Evolutionary conservation across 2,113 vertebrate species (phyloP).

Genomic region (Pogonocichla stellata): DNA sequence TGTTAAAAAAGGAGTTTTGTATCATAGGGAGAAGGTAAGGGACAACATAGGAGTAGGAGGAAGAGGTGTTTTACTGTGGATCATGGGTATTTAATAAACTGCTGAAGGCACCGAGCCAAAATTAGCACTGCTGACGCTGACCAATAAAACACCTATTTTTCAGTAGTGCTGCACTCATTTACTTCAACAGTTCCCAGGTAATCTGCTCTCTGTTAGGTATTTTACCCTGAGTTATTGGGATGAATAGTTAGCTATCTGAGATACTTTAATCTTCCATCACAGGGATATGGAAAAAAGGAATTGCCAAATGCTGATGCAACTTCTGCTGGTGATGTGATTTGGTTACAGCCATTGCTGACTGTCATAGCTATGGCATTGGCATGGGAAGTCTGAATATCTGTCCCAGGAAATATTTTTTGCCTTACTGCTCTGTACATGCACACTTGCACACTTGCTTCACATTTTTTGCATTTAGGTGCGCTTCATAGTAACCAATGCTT

Average conservation of each 20-base stretch:
- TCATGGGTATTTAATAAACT: background rate
- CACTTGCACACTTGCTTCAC: fast-evolving
- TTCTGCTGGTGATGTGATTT: background rate
- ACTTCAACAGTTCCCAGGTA: background rate
- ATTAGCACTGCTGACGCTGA: background rate
- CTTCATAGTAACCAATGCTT: background rate
- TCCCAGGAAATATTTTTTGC: background rate
- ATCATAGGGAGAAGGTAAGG: background rate
- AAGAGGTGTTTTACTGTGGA: background rate
- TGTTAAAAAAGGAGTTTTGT: background rate
- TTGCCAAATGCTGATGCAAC: background rate
- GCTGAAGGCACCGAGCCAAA: background rate
- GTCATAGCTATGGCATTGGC: background rate
- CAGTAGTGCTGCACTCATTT: background rate
- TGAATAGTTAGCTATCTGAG: background rate
- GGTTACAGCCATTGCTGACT: background rate
- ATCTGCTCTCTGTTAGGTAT: background rate
- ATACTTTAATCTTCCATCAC: background rate
- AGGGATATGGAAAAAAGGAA: background rate
- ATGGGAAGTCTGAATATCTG: background rate
- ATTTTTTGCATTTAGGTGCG: background rate
- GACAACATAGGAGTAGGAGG: background rate
- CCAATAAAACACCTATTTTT: background rate
- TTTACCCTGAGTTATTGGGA: background rate
- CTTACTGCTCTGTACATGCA: background rate